Percentiles rank a stretch among this genome's conserved stretches.
phyloP scores from a whole-genome alignment of 1,140 invertebrate species.

The Antheraea pernyi region DNA sequence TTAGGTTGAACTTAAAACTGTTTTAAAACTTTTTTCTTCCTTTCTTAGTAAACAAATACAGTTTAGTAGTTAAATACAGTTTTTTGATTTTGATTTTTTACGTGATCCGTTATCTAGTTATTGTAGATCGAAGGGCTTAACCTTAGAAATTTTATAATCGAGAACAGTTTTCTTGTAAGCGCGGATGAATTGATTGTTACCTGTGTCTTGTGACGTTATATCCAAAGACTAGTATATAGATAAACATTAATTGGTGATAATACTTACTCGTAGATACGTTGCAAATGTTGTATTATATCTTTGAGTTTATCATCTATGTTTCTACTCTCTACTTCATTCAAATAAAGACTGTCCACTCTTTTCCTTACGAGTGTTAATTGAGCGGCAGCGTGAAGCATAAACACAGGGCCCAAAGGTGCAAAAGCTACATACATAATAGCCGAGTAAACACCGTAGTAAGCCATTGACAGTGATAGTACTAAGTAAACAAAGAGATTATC shows the following conservation, averaged over 20 bases:
- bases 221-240: not conserved
- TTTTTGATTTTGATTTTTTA: too few species aligned
- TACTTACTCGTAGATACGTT: conserved; percentile 33
- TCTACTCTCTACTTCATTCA: conserved; percentile 13
- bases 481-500: conserved; percentile 16
- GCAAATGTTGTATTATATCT: conserved; percentile 28
- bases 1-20: too few species aligned
- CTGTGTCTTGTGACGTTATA: too few species aligned
- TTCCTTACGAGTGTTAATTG: conserved; percentile 38
- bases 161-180: too few species aligned
- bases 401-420: conserved; percentile 42
- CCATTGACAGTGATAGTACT: conserved; percentile 16
- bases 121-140: too few species aligned
- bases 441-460: conserved; percentile 30
- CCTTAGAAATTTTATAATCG: too few species aligned
- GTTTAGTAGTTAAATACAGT: too few species aligned
- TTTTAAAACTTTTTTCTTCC: too few species aligned
- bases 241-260: not conserved
- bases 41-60: too few species aligned
- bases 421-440: conserved; percentile 32
- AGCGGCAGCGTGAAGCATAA: conserved; percentile 49
- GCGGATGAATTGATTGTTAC: too few species aligned
- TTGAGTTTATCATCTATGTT: conserved; percentile 28
- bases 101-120: too few species aligned
- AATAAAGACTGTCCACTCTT: conserved; percentile 31